Conservation (phyloP, 1,140 invertebrate genomes). For the Scaptodrosophila lebanonensis region DNA sequence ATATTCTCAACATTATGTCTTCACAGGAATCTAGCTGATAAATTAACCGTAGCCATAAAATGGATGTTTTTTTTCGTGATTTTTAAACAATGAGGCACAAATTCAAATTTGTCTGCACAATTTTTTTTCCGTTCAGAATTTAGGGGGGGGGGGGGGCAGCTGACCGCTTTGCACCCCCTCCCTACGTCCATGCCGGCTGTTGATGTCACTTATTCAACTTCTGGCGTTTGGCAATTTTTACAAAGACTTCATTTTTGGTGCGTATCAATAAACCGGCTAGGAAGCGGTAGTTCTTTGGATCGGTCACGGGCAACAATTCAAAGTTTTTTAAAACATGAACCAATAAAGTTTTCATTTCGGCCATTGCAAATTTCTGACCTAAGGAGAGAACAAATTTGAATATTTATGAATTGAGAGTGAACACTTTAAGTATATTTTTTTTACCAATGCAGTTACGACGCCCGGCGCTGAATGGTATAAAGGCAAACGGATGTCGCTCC, state of each 20-base stretch:
- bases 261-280: slow-evolving; percentile 38
- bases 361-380: slow-evolving; percentile 75
- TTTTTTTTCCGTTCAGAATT: too few relatives aligned
- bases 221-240: slow-evolving; percentile 22
- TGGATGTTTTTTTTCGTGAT: too few relatives aligned
- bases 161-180: too few relatives aligned
- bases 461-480: slow-evolving; percentile 79
- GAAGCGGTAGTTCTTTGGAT: slow-evolving; percentile 27
- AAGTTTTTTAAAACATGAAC: slow-evolving; percentile 69
- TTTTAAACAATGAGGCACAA: too few relatives aligned
- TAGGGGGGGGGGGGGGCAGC: too few relatives aligned
- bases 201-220: too few relatives aligned
- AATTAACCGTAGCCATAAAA: too few relatives aligned
- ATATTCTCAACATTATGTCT: too few relatives aligned
- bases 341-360: slow-evolving; percentile 76
- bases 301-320: slow-evolving; percentile 34
- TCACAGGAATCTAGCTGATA: too few relatives aligned
- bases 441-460: slow-evolving; percentile 55
- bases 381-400: neutral
- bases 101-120: too few relatives aligned
- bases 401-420: neutral
- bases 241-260: slow-evolving; percentile 24
- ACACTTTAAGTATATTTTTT: neutral
- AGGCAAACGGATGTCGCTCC: slow-evolving; percentile 77
- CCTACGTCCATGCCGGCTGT: too few relatives aligned